Evolutionary conservation across 2,888 invertebrate genomes (phyloP), one percentile per base, ranked within the genome.

Genomic region (Pachliopta kotzebuea): DNA sequence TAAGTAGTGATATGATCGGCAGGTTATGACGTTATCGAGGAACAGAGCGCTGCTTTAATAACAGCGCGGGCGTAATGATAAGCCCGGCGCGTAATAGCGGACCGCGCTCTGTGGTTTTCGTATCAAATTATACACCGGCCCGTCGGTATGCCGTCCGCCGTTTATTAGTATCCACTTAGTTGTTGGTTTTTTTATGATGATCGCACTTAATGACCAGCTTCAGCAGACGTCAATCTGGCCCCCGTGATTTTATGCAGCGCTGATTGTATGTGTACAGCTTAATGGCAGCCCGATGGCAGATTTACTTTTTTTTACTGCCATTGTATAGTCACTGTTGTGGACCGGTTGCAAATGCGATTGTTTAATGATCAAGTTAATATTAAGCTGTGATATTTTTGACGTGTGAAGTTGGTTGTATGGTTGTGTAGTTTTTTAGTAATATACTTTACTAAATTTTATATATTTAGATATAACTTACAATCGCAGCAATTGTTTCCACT

Each of bases 111-210:
- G 62, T 59, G 66, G 62, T 66, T 66, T 66, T 55, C 62, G 23
- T 57, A 61, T 62, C 62, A 66, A 66, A 66, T 66, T 66, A 66
- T 62, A 62, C 59, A 58, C 31, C 56, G 59, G 42, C 56, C 42
- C 31, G 66, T 59, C 62, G 31, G 29, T 42, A 62, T 31, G 54
- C 58, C 31, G 62, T 26, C 52, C 57, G 62, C 50, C 67, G 50
- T 63, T 67, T 63, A 69, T 69, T 69, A 67, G 57, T 66, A 63
- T 63, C 69, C 65, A 69, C 69, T 69, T 69, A 65, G 69, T 21
- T 63, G 67, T 61, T 69, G 64, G 64, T 62, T 68, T 69, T 69
- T 69, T 68, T 65, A 65, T 61, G 49, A 61, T 58, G 54, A 58
- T 58, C 61, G 54, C 50, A 37, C 17, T 54, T 65, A 65, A 65